Percentiles rank a stretch among this genome's conserved stretches.
These are phyloP conservation scores for Eriocheir sinensis DNA, from an alignment of 1,140 invertebrate species.

Conservation along the genomic window DNA sequence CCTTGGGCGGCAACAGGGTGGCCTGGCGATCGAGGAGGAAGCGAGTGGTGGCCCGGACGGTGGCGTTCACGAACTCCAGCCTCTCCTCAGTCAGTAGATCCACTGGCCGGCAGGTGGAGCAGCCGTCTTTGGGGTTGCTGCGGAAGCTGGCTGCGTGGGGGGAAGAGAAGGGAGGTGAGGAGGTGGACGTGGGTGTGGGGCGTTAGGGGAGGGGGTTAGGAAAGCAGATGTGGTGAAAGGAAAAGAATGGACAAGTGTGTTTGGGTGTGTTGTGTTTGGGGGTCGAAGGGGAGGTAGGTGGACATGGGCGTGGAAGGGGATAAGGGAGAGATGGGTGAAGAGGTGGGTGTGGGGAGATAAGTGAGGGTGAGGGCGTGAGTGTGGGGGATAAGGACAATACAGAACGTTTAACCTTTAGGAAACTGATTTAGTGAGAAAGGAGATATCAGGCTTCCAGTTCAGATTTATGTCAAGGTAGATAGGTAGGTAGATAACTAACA, in stretches of 20 bases:
- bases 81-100: conserved; percentile 27
- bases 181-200: not conserved
- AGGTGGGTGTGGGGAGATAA: not conserved
- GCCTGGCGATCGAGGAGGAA: conserved; percentile 48
- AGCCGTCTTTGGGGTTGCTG: not conserved
- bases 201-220: no score
- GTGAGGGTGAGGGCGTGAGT: not conserved
- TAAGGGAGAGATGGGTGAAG: no score
- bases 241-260: no score
- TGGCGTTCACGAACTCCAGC: conserved; percentile 46
- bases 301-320: not conserved
- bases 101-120: not conserved
- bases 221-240: no score
- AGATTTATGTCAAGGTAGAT: not conserved
- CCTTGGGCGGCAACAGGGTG: not conserved
- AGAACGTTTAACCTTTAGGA: not conserved
- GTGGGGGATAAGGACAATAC: not conserved
- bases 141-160: not conserved
- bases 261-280: not conserved
- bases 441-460: not conserved
- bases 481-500: no score
- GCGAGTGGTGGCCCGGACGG: not conserved
- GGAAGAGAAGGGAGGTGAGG: not conserved
- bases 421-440: not conserved
- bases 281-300: not conserved